A percentile compares a stretch with the other conserved stretches of the same genome.
Evolutionary conservation across 2,888 invertebrate species (phyloP).

Genomic region (Idaea dimidiata): DNA sequence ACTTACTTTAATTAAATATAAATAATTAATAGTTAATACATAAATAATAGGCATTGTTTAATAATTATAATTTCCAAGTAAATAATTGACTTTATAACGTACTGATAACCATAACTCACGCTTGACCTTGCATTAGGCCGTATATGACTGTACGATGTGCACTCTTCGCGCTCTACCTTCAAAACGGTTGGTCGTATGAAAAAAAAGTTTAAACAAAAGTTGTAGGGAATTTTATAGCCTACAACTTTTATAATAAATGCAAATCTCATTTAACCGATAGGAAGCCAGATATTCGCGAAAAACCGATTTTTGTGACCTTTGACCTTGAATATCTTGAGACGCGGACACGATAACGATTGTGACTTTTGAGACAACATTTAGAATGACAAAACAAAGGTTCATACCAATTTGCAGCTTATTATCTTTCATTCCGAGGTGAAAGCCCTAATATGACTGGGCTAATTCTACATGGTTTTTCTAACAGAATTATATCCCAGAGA

Average conservation of each 20-base stretch:
- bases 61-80: constrained; percentile 12
- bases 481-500: too few relatives aligned
- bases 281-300: constrained; percentile 19
- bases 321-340: constrained; percentile 19
- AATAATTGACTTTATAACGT: constrained; percentile 24
- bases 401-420: constrained; percentile 18
- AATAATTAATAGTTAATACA: constrained; percentile 23
- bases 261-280: constrained; percentile 19
- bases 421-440: constrained; percentile 15
- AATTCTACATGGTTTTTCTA: too few relatives aligned
- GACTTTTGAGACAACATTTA: constrained; percentile 17
- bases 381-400: constrained; percentile 17
- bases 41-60: constrained; percentile 24
- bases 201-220: constrained; percentile 27
- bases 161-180: constrained; percentile 25
- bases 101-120: constrained; percentile 30
- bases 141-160: constrained; percentile 28
- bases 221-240: constrained; percentile 24
- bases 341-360: constrained; percentile 17
- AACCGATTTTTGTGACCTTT: constrained; percentile 11
- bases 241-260: constrained; percentile 21
- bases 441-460: constrained; percentile 1
- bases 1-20: constrained; percentile 18
- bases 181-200: constrained; percentile 27
- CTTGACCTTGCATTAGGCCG: constrained; percentile 31